These are phyloP conservation scores for Melipona bicolor DNA, from an alignment of 2,888 invertebrate genomes.

Conservation along the genomic window DNA sequence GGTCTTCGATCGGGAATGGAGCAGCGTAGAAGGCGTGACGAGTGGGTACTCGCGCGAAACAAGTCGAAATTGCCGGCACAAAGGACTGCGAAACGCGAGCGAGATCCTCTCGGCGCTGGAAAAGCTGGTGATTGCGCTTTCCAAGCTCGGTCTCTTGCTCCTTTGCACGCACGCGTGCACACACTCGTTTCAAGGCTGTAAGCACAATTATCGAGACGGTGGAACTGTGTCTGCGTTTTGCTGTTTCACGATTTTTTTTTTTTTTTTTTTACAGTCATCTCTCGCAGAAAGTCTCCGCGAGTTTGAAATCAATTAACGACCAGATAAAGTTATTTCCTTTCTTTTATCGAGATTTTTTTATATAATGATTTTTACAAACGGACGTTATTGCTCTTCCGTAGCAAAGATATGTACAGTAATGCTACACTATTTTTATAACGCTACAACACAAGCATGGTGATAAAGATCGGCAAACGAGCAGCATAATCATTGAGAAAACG, in stretches of 20 bases:
- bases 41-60: slow-evolving; percentile 29
- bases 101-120: slow-evolving; percentile 14
- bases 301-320: neutral
- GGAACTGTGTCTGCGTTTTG: neutral
- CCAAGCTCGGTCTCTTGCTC: neutral
- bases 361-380: neutral
- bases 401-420: too few species aligned
- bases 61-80: slow-evolving; percentile 38
- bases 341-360: neutral
- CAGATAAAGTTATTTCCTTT: too few species aligned
- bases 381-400: too few species aligned
- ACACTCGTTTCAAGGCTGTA: slow-evolving; percentile 39
- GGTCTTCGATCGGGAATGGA: slow-evolving; percentile 10
- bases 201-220: slow-evolving; percentile 42
- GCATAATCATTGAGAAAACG: too few species aligned
- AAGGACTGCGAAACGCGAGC: slow-evolving; percentile 33
- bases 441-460: too few species aligned
- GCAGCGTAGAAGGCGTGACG: neutral
- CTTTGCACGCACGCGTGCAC: slow-evolving; percentile 19
- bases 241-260: neutral
- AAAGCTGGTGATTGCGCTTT: slow-evolving; percentile 42
- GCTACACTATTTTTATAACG: too few species aligned
- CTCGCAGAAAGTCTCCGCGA: neutral
- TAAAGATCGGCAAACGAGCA: too few species aligned
- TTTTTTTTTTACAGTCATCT: neutral